Base-by-base conservation (phyloP, 2,113 vertebrate species). In the Epinephelus cyanopodus region DNA sequence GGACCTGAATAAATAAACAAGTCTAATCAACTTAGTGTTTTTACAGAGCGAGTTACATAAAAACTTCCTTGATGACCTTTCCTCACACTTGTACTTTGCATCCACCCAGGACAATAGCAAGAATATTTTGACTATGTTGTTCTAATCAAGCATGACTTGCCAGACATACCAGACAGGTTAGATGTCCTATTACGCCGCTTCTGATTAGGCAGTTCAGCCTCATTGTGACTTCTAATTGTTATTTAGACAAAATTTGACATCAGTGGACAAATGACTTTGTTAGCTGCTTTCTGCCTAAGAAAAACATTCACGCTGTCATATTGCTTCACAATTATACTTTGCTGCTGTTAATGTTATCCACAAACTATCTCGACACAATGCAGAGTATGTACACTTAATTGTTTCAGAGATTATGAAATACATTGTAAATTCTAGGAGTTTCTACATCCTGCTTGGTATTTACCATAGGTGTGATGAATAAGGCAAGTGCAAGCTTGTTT, bases 1-100 rank as follows among this genome's bases (percentile, higher is more conserved):
- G 95, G 96, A 97, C 96, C 96, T 90, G 91, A 94, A 94, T 97
- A 97, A 97, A 98, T 97, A 98, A 98, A 98, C 98, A 98, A 98
- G 96, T 96, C 88, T 91, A 94, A 94, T 94, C 95, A 96, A 97
- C 95, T 95, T 93, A 94, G 80, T 86, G 89, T 92, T 94, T 92
- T 95, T 88, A 90, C 81, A 89, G 82, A 87, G 79, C 19, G 37
- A 87, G 89, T 84, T 90, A 92, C 83, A 90, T 87, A 80, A 90
- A 92, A 93, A 94, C 90, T 91, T 91, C 83, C 82, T 87, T 75
- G 75, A 89, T 91, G 91, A 92, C 90, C 90, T 89, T 92, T 93
- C 84, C 82, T 79, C 64, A 57, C 62, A 80, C 78, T 79, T 29
- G 10, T 74, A 71, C 82, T 90, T 79, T 79, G 81, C 77, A 77